Conservation (phyloP, 2,113 vertebrate genomes). For the Oreochromis spilurus region DNA sequence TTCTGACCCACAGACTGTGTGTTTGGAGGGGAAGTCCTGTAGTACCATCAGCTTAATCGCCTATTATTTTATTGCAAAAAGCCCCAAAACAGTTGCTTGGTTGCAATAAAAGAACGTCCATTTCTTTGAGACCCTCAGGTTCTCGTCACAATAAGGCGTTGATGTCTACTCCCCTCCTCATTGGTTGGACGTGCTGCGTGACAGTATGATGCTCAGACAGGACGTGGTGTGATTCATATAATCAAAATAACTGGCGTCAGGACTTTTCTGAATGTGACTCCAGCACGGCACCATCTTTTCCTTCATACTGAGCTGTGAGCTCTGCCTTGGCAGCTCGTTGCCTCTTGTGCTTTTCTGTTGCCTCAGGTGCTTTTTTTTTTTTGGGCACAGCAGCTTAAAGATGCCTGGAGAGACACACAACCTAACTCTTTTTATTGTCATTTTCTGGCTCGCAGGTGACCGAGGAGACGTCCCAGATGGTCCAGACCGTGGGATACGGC, state of each 20-base stretch:
- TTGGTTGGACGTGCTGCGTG: not conserved
- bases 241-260: not conserved
- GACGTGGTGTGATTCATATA: not conserved
- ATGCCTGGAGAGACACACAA: not conserved
- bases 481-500: constrained; percentile 75
- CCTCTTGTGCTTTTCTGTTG: not conserved
- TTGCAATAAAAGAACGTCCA: not conserved
- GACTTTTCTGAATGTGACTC: not conserved
- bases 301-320: not conserved
- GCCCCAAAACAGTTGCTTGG: not conserved
- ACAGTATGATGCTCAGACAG: not conserved
- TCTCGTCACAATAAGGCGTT: not conserved
- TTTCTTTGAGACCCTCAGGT: not conserved
- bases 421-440: not conserved
- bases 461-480: constrained; percentile 77
- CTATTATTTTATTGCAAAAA: not conserved
- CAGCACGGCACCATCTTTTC: not conserved
- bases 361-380: not conserved
- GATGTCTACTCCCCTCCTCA: not conserved
- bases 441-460: constrained; percentile 72
- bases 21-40: not conserved
- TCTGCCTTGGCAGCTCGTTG: not conserved
- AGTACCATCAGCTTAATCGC: not conserved
- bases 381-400: not conserved
- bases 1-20: not conserved